phyloP scores from a whole-genome alignment of 2,113 vertebrate species.

The Daubentonia madagascariensis region DNA sequence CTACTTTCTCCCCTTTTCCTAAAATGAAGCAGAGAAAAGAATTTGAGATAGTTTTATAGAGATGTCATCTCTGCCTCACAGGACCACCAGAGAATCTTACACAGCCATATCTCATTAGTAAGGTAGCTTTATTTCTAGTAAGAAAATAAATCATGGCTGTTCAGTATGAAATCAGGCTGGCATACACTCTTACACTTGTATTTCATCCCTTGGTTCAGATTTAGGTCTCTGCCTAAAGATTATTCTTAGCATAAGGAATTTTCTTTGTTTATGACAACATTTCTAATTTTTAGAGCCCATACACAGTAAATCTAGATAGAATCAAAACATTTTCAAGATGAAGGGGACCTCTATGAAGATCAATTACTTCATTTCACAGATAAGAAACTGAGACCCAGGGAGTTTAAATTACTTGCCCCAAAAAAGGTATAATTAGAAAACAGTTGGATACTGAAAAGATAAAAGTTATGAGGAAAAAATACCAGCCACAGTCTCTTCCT shows the following conservation, averaged over 20 bases:
- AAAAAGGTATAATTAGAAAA: conserved; percentile 19
- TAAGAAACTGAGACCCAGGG: neutral
- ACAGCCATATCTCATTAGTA: neutral
- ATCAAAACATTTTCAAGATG: neutral
- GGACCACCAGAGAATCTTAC: neutral
- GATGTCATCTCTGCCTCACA: neutral
- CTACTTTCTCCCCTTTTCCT: neutral
- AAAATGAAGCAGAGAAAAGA: neutral
- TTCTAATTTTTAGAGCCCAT: neutral
- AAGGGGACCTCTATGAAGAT: neutral
- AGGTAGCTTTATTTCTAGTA: neutral
- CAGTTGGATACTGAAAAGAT: neutral
- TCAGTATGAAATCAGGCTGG: neutral
- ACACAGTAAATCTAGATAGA: neutral
- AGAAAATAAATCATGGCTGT: neutral
- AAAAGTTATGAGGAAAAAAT: neutral
- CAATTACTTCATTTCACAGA: neutral
- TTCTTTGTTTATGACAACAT: neutral
- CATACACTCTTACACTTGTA: neutral
- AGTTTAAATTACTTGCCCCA: neutral
- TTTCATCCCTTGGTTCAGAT: neutral
- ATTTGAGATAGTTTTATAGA: neutral
- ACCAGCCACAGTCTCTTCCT: neutral
- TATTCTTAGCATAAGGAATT: neutral
- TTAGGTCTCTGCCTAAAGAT: neutral